A percentile compares a stretch with the other conserved stretches of the same genome.
Conservation (phyloP, 2,888 invertebrate genomes). For the Gisinianus flammeolus region DNA sequence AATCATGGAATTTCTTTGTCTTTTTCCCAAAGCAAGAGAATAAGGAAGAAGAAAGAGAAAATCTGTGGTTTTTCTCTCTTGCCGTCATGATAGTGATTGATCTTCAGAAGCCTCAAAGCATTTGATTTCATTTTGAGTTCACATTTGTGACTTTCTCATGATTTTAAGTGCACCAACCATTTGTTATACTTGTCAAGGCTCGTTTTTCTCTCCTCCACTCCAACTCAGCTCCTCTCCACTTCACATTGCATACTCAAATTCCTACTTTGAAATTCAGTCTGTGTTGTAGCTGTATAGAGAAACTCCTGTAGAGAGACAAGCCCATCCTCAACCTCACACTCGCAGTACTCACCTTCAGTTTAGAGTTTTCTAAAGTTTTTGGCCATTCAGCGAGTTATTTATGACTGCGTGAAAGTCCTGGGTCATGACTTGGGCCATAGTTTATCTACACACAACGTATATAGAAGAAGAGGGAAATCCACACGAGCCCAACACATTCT, state of each 20-base stretch:
- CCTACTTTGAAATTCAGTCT: not conserved
- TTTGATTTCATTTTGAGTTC: constrained; percentile 29
- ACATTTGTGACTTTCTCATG: constrained; percentile 35
- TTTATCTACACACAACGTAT: not conserved
- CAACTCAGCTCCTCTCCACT: not conserved
- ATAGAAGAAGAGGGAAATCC: no score
- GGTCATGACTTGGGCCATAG: constrained; percentile 12
- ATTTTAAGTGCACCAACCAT: constrained; percentile 36
- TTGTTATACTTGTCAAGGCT: constrained; percentile 30
- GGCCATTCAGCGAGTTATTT: constrained; percentile 22
- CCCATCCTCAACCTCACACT: not conserved
- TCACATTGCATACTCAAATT: not conserved
- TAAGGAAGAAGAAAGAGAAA: no score
- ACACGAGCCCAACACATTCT: not conserved
- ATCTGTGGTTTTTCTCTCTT: not conserved
- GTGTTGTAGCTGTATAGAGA: no score
- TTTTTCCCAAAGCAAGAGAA: no score
- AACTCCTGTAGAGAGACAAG: no score
- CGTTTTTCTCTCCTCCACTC: not conserved
- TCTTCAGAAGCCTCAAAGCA: constrained; percentile 28
- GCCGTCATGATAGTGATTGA: constrained; percentile 15
- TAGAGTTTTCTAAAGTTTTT: constrained; percentile 11
- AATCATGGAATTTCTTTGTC: no score
- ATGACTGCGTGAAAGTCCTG: constrained; percentile 11
- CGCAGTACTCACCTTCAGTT: not conserved